Conservation (phyloP, 1,140 invertebrate genomes). For the Lerema accius region DNA sequence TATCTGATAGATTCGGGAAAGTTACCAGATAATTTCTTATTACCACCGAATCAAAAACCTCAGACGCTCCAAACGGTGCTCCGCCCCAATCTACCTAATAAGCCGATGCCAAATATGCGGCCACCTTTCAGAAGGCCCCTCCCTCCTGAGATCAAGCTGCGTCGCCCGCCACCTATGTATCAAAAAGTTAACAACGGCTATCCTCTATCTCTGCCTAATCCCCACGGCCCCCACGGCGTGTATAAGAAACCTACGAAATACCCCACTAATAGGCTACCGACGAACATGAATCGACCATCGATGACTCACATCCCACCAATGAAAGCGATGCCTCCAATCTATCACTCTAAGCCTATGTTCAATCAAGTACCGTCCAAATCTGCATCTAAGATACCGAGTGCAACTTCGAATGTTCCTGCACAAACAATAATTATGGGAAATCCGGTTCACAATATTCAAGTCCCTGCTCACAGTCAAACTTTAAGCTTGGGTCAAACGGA, state of each 20-base stretch:
- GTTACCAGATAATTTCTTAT: slow-evolving; percentile 60
- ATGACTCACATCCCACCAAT: slow-evolving; percentile 61
- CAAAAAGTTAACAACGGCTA: slow-evolving; percentile 61
- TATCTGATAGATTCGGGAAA: slow-evolving; percentile 65
- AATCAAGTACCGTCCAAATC: slow-evolving; percentile 48
- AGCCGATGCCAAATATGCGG: slow-evolving; percentile 59
- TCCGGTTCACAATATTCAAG: slow-evolving; percentile 47
- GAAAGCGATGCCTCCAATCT: slow-evolving; percentile 60
- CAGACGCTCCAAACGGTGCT: slow-evolving; percentile 77
- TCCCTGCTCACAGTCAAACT: slow-evolving; percentile 63
- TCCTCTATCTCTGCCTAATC: slow-evolving; percentile 68
- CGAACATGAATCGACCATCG: slow-evolving; percentile 59
- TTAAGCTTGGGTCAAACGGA: slow-evolving; percentile 76
- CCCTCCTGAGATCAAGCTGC: slow-evolving; percentile 75
- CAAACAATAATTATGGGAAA: slow-evolving; percentile 64
- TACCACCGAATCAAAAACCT: slow-evolving; percentile 70
- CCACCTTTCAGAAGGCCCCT: slow-evolving; percentile 68
- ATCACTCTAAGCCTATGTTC: slow-evolving; percentile 53
- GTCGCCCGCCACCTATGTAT: slow-evolving; percentile 64
- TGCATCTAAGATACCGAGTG: slow-evolving; percentile 39
- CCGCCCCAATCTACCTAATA: slow-evolving; percentile 62
- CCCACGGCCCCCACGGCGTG: slow-evolving; percentile 50
- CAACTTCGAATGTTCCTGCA: slow-evolving; percentile 37
- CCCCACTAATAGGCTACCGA: slow-evolving; percentile 52
- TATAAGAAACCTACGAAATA: slow-evolving; percentile 69